Evolutionary conservation across 2,888 invertebrate species (phyloP), one percentile per base, ranked within the genome.

Genomic region (Drymonia ruficornis): DNA sequence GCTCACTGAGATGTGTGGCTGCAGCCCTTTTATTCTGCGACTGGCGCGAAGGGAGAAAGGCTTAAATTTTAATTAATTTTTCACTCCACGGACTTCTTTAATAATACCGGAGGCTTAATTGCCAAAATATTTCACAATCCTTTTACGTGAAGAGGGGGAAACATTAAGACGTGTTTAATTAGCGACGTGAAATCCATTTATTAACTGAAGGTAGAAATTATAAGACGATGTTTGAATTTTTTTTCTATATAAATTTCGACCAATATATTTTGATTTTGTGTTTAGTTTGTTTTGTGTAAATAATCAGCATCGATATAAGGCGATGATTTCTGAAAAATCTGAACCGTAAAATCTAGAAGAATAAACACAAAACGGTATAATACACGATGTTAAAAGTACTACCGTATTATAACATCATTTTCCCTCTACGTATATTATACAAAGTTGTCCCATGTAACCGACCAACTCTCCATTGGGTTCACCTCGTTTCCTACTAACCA

Each of bases 51-150:
- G 84, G 80, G 83, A 80, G 73, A 77, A 83, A 80, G 85, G 87
- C 81, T 89, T 87, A 84, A 87, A 87, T 81, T 89, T 87, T 90
- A 89, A 91, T 90, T 89, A 91, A 89, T 90, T 90, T 90, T 89
- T 89, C 88, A 89, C 87, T 88, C 79, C 76, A 84, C 74, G 70
- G 85, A 84, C 73, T 87, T 84, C 83, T 85, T 87, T 84, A 84
- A 84, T 83, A 83, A 83, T 80, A 84, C 77, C 71, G 67, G 79
- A 67, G 76, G 76, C 81, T 80, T 86, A 86, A 86, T 87, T 88
- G 83, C 83, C 84, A 80, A 86, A 88, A 87, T 86, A 84, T 86
- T 87, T 83, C 72, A 78, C 81, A 82, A 87, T 87, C 83, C 82
- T 75, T 77, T 80, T 77, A 78, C 72, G 76, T 73, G 59, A 69